A percentile compares a stretch with the other conserved stretches of the same genome.
These are phyloP conservation scores for Sebastes trivittatus DNA, from an alignment of 2,797 vertebrate genomes.

Conservation along the genomic window DNA sequence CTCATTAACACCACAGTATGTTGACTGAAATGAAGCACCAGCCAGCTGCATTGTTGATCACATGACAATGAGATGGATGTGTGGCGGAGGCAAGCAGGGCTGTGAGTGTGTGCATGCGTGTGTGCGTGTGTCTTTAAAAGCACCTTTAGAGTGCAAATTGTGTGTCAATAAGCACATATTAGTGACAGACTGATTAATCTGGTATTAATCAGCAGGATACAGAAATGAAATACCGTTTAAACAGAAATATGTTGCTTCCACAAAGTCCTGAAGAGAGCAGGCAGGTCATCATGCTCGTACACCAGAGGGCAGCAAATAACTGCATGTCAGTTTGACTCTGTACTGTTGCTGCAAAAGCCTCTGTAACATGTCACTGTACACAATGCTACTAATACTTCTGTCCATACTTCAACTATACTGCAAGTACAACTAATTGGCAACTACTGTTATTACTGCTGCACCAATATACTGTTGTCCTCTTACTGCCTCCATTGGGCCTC, in stretches of 20 bases:
- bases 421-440: background rate
- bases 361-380: background rate
- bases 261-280: background rate
- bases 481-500: background rate
- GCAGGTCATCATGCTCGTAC: background rate
- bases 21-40: constrained; percentile 24
- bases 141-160: background rate
- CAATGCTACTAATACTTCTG: too few relatives aligned
- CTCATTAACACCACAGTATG: constrained; percentile 51
- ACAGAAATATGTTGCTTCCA: background rate
- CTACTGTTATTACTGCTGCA: background rate
- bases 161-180: background rate
- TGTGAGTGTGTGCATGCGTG: background rate
- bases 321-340: background rate
- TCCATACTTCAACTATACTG: too few relatives aligned
- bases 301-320: constrained; percentile 68
- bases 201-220: background rate
- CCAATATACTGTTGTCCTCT: background rate
- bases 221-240: background rate
- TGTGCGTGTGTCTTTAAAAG: background rate
- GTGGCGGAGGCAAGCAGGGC: background rate
- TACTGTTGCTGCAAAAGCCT: background rate
- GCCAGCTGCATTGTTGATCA: constrained; percentile 30
- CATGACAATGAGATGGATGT: constrained; percentile 25
- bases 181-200: background rate